Evolutionary conservation across 2,888 invertebrate species (phyloP).

Genomic region (Tinea semifulvella): DNA sequence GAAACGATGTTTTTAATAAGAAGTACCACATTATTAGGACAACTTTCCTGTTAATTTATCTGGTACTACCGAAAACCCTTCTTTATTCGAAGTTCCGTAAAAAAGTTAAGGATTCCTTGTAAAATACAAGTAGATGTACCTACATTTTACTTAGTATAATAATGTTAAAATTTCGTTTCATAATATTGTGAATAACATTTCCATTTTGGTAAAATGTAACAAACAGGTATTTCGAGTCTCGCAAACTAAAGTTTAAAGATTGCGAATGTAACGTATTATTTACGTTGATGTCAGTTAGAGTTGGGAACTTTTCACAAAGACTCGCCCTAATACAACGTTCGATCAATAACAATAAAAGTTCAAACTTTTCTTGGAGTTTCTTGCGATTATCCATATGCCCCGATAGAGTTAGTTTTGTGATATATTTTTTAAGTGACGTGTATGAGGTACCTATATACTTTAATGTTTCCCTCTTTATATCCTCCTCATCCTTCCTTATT

Average conservation of each 20-base stretch:
- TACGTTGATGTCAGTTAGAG: conserved; percentile 14
- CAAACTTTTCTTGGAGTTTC: conserved; percentile 12
- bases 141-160: too few relatives aligned
- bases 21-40: too few relatives aligned
- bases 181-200: too few relatives aligned
- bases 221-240: conserved; percentile 4
- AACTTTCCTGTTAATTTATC: too few relatives aligned
- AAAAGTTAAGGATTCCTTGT: too few relatives aligned
- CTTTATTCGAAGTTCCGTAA: too few relatives aligned
- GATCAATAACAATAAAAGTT: conserved; percentile 15
- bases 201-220: conserved; percentile 8
- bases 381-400: conserved; percentile 13
- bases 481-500: too few relatives aligned
- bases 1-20: too few relatives aligned
- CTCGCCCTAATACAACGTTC: conserved; percentile 13
- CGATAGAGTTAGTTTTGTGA: conserved; percentile 5
- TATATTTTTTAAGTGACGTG: conserved; percentile 8
- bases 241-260: conserved; percentile 11
- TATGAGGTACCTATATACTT: too few relatives aligned
- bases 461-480: too few relatives aligned
- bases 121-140: too few relatives aligned
- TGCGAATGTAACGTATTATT: conserved; percentile 13
- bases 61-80: too few relatives aligned
- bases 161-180: neutral
- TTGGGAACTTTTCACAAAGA: conserved; percentile 13